Conservation (phyloP, 2,113 vertebrate genomes). For the Echinops telfairi region DNA sequence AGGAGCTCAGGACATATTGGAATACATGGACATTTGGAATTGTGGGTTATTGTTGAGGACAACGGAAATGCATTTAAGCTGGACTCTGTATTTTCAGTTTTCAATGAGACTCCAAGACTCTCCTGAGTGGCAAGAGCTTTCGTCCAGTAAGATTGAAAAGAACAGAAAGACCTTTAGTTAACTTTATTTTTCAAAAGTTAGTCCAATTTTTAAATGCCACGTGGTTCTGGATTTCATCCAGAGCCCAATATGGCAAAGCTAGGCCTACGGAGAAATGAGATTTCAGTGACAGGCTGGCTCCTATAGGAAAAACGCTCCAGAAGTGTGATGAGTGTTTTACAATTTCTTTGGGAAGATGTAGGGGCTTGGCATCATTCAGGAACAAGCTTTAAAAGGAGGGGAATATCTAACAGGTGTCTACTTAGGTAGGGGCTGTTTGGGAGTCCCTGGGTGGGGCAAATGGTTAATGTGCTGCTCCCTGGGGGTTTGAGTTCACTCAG, state of each 20-base stretch:
- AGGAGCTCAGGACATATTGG: not conserved
- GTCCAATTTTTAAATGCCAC: not conserved
- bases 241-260: not conserved
- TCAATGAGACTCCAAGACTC: not conserved
- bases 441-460: too few species aligned
- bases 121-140: constrained; percentile 3
- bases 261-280: not conserved
- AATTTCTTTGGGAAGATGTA: not conserved
- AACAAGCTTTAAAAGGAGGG: not conserved
- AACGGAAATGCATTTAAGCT: not conserved
- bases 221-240: constrained; percentile 41
- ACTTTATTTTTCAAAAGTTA: not conserved
- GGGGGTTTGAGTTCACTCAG: too few species aligned
- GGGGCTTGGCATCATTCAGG: not conserved
- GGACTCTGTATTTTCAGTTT: not conserved
- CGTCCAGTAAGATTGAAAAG: not conserved
- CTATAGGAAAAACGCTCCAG: not conserved
- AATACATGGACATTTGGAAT: not conserved
- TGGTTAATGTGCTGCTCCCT: too few species aligned
- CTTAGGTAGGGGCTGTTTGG: too few species aligned
- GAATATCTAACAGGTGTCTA: too few species aligned
- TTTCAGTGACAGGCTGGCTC: not conserved
- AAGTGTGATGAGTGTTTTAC: constrained; percentile 41
- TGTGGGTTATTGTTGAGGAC: too few species aligned
- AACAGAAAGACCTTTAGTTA: not conserved